A percentile compares a stretch with the other conserved stretches of the same genome.
Evolutionary conservation across 2,888 invertebrate species (phyloP).

Genomic region (Lathronympha strigana): DNA sequence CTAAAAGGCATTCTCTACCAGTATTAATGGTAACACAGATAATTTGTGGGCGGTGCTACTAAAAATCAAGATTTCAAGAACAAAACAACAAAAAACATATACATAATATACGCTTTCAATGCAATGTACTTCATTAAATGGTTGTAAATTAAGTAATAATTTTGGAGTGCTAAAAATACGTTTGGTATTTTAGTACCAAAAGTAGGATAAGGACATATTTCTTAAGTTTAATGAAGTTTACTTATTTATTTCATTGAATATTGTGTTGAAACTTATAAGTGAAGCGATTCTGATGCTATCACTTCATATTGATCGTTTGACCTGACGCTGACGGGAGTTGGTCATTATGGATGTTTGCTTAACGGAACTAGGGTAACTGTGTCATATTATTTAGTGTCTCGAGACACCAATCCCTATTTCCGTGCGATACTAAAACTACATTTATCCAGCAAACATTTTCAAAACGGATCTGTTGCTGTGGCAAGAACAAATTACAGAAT

Average conservation of each 20-base stretch:
- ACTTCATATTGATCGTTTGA: slow-evolving; percentile 49
- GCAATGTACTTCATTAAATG: too few relatives aligned
- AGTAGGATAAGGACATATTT: too few relatives aligned
- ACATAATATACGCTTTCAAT: too few relatives aligned
- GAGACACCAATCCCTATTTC: background rate
- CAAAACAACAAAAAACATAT: too few relatives aligned
- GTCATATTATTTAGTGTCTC: background rate
- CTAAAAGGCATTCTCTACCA: too few relatives aligned
- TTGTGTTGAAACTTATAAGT: slow-evolving; percentile 19
- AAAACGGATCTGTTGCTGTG: background rate
- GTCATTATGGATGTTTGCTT: slow-evolving; percentile 18
- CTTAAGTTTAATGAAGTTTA: background rate
- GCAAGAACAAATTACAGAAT: slow-evolving; percentile 2
- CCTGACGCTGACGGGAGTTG: slow-evolving; percentile 45
- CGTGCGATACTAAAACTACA: too few relatives aligned
- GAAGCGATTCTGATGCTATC: slow-evolving; percentile 21
- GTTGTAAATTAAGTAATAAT: too few relatives aligned
- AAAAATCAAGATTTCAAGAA: too few relatives aligned
- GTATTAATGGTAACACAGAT: too few relatives aligned
- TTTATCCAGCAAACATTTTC: too few relatives aligned
- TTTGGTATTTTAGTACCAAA: background rate
- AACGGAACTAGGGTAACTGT: slow-evolving; percentile 3
- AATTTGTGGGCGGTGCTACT: too few relatives aligned
- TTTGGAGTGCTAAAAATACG: too few relatives aligned
- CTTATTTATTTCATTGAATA: background rate